phyloP scores from a whole-genome alignment of 2,888 invertebrate genomes.

The Thymelicus sylvestris region DNA sequence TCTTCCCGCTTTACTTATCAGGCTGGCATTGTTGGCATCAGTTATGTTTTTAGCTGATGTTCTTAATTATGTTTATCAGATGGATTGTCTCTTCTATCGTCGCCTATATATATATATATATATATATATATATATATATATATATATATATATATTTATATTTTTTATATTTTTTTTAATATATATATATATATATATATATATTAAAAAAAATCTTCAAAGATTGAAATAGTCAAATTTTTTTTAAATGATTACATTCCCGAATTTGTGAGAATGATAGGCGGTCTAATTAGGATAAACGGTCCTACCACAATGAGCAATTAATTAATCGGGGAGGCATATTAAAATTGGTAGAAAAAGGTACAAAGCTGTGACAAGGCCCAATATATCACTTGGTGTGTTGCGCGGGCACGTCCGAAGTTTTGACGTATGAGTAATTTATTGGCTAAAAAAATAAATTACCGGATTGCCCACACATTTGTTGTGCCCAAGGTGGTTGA shows the following conservation, averaged over 20 bases:
- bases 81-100: too few relatives aligned
- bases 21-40: too few relatives aligned
- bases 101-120: too few relatives aligned
- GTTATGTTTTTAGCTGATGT: too few relatives aligned
- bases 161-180: too few relatives aligned
- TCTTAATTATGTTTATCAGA: too few relatives aligned
- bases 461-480: constrained; percentile 82
- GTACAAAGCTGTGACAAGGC: constrained; percentile 74
- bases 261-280: constrained; percentile 37
- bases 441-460: constrained; percentile 83
- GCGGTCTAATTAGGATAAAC: constrained; percentile 62
- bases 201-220: not conserved
- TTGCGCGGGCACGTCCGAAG: constrained; percentile 65
- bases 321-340: constrained; percentile 68
- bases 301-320: constrained; percentile 61
- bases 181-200: too few relatives aligned
- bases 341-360: constrained; percentile 73
- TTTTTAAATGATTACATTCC: constrained; percentile 13
- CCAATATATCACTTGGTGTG: constrained; percentile 78
- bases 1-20: too few relatives aligned
- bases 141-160: too few relatives aligned
- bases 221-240: constrained; percentile 8
- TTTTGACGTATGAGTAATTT: constrained; percentile 84
- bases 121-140: too few relatives aligned
- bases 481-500: constrained; percentile 79